phyloP scores from a whole-genome alignment of 2,888 invertebrate species.

The Drosophila gaucha region DNA sequence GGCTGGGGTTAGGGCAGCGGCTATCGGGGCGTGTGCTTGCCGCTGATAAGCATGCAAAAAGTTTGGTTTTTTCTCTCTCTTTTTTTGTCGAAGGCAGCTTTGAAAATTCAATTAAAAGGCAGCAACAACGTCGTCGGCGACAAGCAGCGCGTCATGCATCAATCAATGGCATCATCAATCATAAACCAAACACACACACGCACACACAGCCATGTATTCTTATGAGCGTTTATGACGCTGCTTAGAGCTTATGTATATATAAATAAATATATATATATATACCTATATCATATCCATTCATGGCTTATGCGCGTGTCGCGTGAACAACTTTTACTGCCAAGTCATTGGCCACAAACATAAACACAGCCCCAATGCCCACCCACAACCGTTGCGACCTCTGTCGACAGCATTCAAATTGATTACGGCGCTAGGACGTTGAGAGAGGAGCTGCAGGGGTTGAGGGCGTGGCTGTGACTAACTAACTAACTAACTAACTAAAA shows the following conservation, averaged over 20 bases:
- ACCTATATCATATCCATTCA: slow-evolving; percentile 41
- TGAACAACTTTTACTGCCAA: slow-evolving; percentile 55
- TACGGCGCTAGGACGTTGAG: slow-evolving; percentile 10
- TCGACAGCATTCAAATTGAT: slow-evolving; percentile 39
- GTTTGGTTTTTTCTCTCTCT: no score
- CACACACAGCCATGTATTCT: slow-evolving; percentile 9
- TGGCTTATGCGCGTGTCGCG: slow-evolving; percentile 48
- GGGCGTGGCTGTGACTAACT: slow-evolving; percentile 5
- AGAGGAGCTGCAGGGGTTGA: no score
- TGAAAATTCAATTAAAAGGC: slow-evolving; percentile 78
- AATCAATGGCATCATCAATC: slow-evolving; percentile 77
- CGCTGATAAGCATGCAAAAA: slow-evolving; percentile 71
- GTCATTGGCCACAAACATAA: slow-evolving; percentile 31
- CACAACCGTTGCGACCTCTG: slow-evolving; percentile 11
- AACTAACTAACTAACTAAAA: no score
- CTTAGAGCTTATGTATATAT: slow-evolving; percentile 3
- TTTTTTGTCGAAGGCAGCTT: slow-evolving; percentile 33
- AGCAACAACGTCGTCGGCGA: slow-evolving; percentile 44
- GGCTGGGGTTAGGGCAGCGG: not conserved
- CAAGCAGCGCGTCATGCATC: slow-evolving; percentile 72
- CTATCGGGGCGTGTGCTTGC: slow-evolving; percentile 40
- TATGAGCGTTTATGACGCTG: no score
- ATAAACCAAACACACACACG: slow-evolving; percentile 55
- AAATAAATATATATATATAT: slow-evolving; percentile 16
- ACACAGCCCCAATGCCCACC: not conserved